Base-by-base conservation (phyloP, 1,140 invertebrate genomes). In the Gryllus bimaculatus region DNA sequence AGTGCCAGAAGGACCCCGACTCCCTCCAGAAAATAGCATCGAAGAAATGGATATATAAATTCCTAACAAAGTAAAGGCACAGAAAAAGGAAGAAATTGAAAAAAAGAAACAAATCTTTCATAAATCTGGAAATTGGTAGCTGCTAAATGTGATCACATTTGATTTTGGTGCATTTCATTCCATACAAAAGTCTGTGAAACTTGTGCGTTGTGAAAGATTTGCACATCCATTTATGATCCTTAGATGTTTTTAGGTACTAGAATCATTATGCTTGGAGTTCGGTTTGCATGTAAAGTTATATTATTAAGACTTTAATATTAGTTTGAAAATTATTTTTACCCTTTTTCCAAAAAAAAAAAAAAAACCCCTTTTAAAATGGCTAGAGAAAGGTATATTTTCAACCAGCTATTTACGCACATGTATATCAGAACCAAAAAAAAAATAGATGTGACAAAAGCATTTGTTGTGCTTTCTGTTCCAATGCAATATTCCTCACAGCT, bases 41-140 rank as follows among this genome's bases (percentile, higher is more conserved):
- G 86, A 88, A 54, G 87, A 88, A 81, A 87, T 88, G 81, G 87
- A n/a, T n/a, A n/a, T n/a, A 88, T 81, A 86, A 87, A 81, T 88
- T 88, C 82, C 83, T 88, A 87, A 82, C 80, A 86, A 87, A 80
- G 86, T 86, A 21, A 87, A 88, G 82, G 86, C 86, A 80, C 86
- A 88, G 81, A 87, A 87, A 77, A 87, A 87, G 81, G 85, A 86
- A 78, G 86, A 86, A 75, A 87, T n/a, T 87, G 81, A 83, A 88
- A 21, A 84, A 87, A 80, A 82, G 86, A 79, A 86, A 87, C 20
- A 78, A 78, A 18, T 78, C 78, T 49, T 78, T 78, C 49, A 73
- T 78, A 78, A 78, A 39, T 73, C 78, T 13, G 48, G 54, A 73
- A 39, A 47, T 78, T 74, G 78, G 54, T 78, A 78, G 47, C 15